Base-by-base conservation (phyloP, 2,888 invertebrate species). In the Apodemia mormo region DNA sequence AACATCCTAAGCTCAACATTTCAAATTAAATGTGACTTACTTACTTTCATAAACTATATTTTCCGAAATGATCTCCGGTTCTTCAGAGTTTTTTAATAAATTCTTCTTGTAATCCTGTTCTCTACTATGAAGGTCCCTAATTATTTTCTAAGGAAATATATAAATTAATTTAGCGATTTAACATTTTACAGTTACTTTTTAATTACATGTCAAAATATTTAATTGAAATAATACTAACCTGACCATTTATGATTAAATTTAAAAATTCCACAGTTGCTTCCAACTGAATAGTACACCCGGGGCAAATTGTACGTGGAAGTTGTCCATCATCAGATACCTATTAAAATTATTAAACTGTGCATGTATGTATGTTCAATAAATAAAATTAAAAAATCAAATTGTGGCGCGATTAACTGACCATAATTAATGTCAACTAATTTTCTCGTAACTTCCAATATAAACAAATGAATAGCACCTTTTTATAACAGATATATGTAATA, bases 201-300 rank as follows among this genome's bases (percentile, higher is more conserved):
- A 37, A 37, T 6, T 7, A 4, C 37, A 37, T 37, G 33, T 33
- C 4, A 40, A 40, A 40, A 40, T 40, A 40, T 40, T 40, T 40
- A 40, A 6, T 40, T 40, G 6, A 40, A 40, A 40, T 40, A 40
- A 4, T 40, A 40, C 71, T 74, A 78, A 93, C 94, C 86, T 97
- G 97, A 1, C 97, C 97, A 79, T 94, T 94, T 69, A 95, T 92
- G 75, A 97, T 94, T 29, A 96, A 87, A 77, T 96, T 95, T 78
- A 97, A 94, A 85, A 97, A 97, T 79, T 96, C 95, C 70, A 95
- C 95, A 33, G 96, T 96, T 64, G 96, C 95, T 83, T 96, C 96
- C 76, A 97, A 82, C 82, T 96, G 96, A 71, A 96, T 95, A 73
- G 95, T 95, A 80, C 97, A 97, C 58, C 96, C 96, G 9, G 96